Conservation (phyloP, 2,888 invertebrate genomes). For the Tethea ocularis region DNA sequence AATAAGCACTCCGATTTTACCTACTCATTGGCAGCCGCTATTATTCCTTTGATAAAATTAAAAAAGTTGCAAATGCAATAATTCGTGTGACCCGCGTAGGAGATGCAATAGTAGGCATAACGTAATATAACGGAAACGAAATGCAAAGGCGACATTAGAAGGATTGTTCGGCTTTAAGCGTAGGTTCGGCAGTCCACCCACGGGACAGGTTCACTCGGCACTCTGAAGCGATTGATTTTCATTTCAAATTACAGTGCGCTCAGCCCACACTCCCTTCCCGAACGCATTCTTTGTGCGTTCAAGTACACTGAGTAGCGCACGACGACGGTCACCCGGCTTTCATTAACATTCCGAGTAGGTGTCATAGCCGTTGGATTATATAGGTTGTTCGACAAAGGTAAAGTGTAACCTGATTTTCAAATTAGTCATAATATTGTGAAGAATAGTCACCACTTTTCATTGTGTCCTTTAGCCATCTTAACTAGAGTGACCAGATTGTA, state of each 20-base stretch:
- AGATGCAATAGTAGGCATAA: conserved; percentile 42
- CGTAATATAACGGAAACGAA: conserved; percentile 49
- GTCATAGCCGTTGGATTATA: conserved; percentile 21
- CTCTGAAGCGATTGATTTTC: conserved; percentile 75
- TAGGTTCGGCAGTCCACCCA: conserved; percentile 68
- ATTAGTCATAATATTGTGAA: neutral
- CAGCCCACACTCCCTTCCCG: conserved; percentile 64
- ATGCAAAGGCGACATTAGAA: conserved; percentile 52
- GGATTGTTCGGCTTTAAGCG: conserved; percentile 54
- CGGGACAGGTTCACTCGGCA: conserved; percentile 69
- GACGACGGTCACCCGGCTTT: conserved; percentile 53
- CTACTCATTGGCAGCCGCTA: neutral
- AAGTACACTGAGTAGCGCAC: conserved; percentile 46
- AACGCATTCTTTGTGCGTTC: conserved; percentile 64
- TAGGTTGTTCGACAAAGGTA: conserved; percentile 15
- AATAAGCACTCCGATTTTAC: neutral
- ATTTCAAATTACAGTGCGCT: conserved; percentile 71
- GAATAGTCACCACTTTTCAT: neutral
- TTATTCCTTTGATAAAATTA: conserved; percentile 11
- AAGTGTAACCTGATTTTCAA: conserved; percentile 1
- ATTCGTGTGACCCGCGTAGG: conserved; percentile 58
- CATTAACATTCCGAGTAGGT: conserved; percentile 45
- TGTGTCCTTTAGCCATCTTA: neutral
- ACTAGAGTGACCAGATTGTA: conserved; percentile 10
- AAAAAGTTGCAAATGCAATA: conserved; percentile 36